Evolutionary conservation across 2,113 vertebrate genomes (phyloP).

Genomic region (Petroica traversi): DNA sequence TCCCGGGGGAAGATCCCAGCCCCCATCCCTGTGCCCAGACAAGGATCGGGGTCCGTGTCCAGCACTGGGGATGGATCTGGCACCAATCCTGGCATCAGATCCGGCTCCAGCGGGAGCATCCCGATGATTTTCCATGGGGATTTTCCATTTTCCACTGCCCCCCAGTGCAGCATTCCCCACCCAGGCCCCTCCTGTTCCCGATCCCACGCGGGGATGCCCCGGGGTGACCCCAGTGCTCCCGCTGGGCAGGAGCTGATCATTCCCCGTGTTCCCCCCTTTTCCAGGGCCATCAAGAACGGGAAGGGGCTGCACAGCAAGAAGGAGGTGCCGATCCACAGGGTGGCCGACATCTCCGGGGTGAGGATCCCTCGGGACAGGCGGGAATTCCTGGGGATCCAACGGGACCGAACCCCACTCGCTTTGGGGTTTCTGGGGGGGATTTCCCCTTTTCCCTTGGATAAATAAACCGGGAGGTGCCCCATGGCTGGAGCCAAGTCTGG

Average conservation of each 20-base stretch:
- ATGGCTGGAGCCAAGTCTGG: rapidly evolving
- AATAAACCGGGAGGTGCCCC: neutral
- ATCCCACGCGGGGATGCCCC: too few species aligned
- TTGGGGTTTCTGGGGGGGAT: neutral
- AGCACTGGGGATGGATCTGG: neutral
- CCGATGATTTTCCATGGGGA: neutral
- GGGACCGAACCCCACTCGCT: neutral
- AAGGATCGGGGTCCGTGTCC: rapidly evolving
- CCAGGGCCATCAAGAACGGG: slow-evolving; percentile 96
- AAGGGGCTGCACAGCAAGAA: slow-evolving; percentile 99
- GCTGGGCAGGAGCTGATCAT: neutral
- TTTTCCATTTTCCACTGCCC: rapidly evolving
- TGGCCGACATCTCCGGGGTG: slow-evolving; percentile 97
- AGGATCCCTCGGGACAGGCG: neutral
- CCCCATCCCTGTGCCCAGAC: rapidly evolving
- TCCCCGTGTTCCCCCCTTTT: neutral
- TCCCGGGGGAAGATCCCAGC: neutral
- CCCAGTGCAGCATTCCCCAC: neutral
- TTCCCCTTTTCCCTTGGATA: neutral
- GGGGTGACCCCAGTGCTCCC: neutral
- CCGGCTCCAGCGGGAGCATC: too few species aligned
- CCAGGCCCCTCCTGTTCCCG: neutral
- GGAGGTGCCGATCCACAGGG: slow-evolving; percentile 96
- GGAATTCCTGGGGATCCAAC: rapidly evolving
- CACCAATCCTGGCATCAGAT: too few species aligned